Evolutionary conservation across 2,113 vertebrate species (phyloP).

Genomic region (Polyodon spathula): DNA sequence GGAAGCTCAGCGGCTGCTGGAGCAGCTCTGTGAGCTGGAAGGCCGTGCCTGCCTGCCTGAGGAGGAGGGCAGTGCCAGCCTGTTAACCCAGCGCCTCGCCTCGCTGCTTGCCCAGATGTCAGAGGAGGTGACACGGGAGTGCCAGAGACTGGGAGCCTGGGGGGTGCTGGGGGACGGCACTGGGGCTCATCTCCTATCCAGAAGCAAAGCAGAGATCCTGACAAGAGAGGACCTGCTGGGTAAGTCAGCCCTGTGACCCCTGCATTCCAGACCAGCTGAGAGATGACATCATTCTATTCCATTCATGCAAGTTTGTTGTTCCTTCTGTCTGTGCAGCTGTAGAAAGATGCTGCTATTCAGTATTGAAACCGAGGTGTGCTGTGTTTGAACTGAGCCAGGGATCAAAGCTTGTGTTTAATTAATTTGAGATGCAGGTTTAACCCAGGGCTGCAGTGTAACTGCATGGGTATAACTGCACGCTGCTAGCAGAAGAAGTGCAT

Average conservation of each 20-base stretch:
- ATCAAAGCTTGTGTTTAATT: too few relatives aligned
- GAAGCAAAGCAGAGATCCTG: conserved; percentile 45
- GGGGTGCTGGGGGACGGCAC: conserved; percentile 58
- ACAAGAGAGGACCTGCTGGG: conserved; percentile 57
- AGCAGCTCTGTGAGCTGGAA: too few relatives aligned
- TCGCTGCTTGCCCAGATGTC: conserved; percentile 48
- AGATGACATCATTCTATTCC: conserved; percentile 26
- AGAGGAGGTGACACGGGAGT: conserved; percentile 53
- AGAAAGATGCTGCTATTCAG: too few relatives aligned
- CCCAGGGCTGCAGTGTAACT: too few relatives aligned
- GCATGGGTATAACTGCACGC: too few relatives aligned
- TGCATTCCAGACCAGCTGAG: background rate
- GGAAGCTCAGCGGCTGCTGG: conserved; percentile 33
- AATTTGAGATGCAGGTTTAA: too few relatives aligned
- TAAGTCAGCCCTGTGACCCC: conserved; percentile 41
- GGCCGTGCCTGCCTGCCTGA: too few relatives aligned
- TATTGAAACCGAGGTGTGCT: too few relatives aligned
- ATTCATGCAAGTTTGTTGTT: background rate
- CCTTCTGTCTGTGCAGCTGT: too few relatives aligned
- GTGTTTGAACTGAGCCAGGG: too few relatives aligned
- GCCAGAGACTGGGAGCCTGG: conserved; percentile 62
- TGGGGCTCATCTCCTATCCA: conserved; percentile 61
- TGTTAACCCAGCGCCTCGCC: conserved; percentile 28
- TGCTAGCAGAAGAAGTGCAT: too few relatives aligned
- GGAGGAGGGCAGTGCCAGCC: conserved; percentile 31